Evolutionary conservation across 2,113 vertebrate species (phyloP).

Genomic region (Anseranas semipalmata): DNA sequence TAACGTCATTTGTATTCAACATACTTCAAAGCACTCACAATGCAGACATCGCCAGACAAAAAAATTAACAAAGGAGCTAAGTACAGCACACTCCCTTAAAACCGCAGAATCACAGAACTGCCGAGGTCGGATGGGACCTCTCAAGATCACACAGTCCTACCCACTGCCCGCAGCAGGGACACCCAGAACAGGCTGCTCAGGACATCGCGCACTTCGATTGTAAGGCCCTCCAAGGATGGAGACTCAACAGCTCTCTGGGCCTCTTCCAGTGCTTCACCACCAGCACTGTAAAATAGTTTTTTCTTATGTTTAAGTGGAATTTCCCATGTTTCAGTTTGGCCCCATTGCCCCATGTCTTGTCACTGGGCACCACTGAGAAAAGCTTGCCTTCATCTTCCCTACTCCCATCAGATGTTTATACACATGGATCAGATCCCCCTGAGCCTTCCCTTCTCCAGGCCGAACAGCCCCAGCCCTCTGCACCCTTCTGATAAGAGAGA

Average conservation of each 20-base stretch:
- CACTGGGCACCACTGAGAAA: neutral
- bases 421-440: too few species aligned
- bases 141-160: neutral
- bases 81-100: neutral
- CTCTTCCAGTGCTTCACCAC: neutral
- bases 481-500: too few species aligned
- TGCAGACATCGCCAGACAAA: constrained; percentile 11
- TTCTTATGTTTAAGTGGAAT: neutral
- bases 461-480: too few species aligned
- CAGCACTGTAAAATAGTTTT: neutral
- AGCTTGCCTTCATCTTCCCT: neutral
- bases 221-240: neutral
- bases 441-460: too few species aligned
- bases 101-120: neutral
- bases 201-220: neutral
- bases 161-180: neutral
- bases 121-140: neutral
- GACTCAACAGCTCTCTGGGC: neutral
- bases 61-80: neutral
- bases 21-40: neutral
- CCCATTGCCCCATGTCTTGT: neutral
- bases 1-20: constrained; percentile 9
- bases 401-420: neutral
- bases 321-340: neutral
- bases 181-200: neutral